phyloP scores from a whole-genome alignment of 2,888 invertebrate species.

The Scelioninae gen. 1 region DNA sequence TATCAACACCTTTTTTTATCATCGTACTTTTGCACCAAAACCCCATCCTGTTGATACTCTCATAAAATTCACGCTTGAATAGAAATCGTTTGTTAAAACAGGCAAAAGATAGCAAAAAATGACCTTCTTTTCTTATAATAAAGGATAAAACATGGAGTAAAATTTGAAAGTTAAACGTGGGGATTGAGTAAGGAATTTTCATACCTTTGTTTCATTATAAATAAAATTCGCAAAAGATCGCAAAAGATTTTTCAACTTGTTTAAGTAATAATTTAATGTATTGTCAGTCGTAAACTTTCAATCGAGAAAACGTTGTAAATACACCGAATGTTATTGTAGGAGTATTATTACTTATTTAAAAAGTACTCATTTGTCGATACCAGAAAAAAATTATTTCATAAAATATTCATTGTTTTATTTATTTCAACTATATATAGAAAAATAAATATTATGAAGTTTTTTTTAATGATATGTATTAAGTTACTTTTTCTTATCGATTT shows the following conservation, averaged over 20 bases:
- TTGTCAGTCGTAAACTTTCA: background rate
- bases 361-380: no score
- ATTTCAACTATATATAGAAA: no score
- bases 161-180: constrained; percentile 30
- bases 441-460: no score
- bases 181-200: background rate
- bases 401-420: no score
- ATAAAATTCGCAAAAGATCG: background rate
- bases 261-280: background rate
- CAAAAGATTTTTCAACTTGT: background rate
- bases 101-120: constrained; percentile 44
- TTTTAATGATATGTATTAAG: no score
- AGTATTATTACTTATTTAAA: no score
- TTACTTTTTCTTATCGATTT: no score
- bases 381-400: no score
- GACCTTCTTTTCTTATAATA: constrained; percentile 45
- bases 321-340: no score
- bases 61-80: constrained; percentile 36
- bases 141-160: background rate
- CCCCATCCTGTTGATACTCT: constrained; percentile 41
- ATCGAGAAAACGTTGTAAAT: background rate
- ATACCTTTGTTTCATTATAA: background rate
- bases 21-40: constrained; percentile 39
- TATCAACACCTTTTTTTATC: constrained; percentile 55
- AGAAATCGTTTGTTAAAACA: constrained; percentile 33